Base-by-base conservation (phyloP, 2,888 invertebrate species). In the Octodonta nipae region DNA sequence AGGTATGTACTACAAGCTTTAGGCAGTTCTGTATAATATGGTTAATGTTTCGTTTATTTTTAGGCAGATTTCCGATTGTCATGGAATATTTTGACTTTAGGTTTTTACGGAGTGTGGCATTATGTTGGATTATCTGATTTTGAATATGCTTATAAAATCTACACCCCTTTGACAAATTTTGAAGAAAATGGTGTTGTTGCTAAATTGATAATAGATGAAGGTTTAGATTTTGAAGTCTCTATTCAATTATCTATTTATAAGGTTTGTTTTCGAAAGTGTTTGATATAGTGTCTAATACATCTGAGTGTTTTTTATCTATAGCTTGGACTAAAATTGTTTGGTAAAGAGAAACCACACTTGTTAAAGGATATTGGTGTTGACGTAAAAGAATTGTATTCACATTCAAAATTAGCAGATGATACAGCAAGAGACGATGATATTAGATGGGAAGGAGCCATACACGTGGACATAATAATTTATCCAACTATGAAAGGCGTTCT, bases 81-180 rank as follows among this genome's bases (percentile, higher is more conserved):
- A 12, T 84, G 81, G 73, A 82, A 84, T 43, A 70, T 69, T 29
- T 68, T 81, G 49, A 72, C 77, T 30, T 67, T 78, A 15, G 86
- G 86, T 5, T 80, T 85, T 55, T 74, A 76, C 1, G 85, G 84
- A 25, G 75, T 80, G 25, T 84, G 83, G 78, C 75, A 73, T 49
- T 80, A 72, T 59, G 65, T 66, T 58, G 68, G 70, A 28, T 54
- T 75, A 11, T 70, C 73, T 7, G 75, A 85, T 58, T 82, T 86
- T 41, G 77, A 83, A 40, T 84, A 85, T 56, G 70, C 78, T 1
- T 83, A 81, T 56, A 73, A 78, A 44, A 60, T 85, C 24, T 82
- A 74, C 51, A 82, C 84, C 0, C 86, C 86, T 1, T 57, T 86
- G n/a, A 71, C 75, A 46, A 77, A 78, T 3, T 78, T 83, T 42